phyloP scores from a whole-genome alignment of 35 echinoderm and acorn worm genomes.

The Hemicentrotus pulcherrimus region DNA sequence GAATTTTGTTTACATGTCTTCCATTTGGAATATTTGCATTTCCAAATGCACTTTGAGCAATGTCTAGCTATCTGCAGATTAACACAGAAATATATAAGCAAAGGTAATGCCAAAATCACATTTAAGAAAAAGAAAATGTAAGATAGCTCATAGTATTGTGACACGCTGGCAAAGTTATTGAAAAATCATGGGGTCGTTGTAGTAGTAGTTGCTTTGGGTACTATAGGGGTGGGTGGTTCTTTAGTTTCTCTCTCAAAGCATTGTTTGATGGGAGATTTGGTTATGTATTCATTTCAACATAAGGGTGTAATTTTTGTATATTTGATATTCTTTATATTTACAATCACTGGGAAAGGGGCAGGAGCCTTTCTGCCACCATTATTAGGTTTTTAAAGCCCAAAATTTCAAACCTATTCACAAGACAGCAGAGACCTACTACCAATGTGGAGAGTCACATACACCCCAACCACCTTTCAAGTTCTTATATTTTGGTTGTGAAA shows the following conservation, averaged over 20 bases:
- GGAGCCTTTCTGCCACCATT: no score
- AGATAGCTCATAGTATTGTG: no score
- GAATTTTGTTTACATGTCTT: not conserved
- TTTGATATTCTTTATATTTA: no score
- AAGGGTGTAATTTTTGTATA: no score
- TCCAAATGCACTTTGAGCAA: not conserved
- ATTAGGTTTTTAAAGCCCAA: no score
- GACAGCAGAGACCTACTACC: not conserved
- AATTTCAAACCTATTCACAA: not conserved
- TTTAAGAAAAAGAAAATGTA: not conserved
- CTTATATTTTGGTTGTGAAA: not conserved
- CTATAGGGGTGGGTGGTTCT: not conserved
- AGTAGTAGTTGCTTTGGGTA: not conserved
- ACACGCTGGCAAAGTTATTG: not conserved
- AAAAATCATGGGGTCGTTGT: not conserved
- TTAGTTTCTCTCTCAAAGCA: no score
- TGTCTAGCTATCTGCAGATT: not conserved
- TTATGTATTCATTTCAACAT: no score
- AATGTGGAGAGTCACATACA: not conserved
- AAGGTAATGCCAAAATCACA: not conserved
- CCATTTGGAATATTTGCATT: not conserved
- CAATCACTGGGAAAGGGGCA: no score
- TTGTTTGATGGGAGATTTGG: no score
- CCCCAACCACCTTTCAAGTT: not conserved
- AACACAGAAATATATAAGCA: not conserved